Base-by-base conservation (phyloP, 2,888 invertebrate genomes). In the Epsilonema sp. region DNA sequence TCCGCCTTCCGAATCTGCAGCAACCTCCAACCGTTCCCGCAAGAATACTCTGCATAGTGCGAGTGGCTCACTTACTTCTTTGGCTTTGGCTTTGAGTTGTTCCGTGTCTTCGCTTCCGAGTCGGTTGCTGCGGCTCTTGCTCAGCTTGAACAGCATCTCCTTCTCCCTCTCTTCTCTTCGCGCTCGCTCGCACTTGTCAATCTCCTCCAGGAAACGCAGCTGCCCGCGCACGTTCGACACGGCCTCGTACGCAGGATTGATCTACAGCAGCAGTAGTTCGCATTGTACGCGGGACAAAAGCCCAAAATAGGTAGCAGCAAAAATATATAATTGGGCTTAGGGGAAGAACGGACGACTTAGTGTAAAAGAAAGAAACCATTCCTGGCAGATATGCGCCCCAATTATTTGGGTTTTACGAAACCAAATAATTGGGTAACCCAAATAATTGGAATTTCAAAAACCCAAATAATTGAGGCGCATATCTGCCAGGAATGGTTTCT, bases 51-150 rank as follows among this genome's bases (percentile, higher is more conserved):
- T 4, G 3, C 2, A 19, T 1, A 44, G 16, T 1, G 37, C 44
- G 44, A 52, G 22, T 2, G 31, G 41, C 13, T 20, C n/a, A 19
- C 47, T n/a, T 62, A 78, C 78, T 71, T 78, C 78, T 70, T 77
- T 79, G 52, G 85, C 86, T 70, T 89, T 89, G 51, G 90, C 89
- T 70, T 90, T 92, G 53, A 94, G 73, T 66, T 92, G 92, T 1
- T 87, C 82, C 67, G 94, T 90, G 64, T 94, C 92, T 0, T 92
- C 90, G 71, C 94, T 92, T 70, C 92, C 92, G 48, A 84, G 79
- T 73, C 90, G 89, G 68, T 90, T 92, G n/a, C n/a, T n/a, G n/a
- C n/a, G n/a, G n/a, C n/a, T n/a, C n/a, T n/a, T n/a, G 45, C 90
- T 92, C 22, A 89, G 87, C 53, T 86, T 74, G 56, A 94, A 68